phyloP scores from a whole-genome alignment of 92 coral and sea anemone genomes.

The Phenganax stokvisi region DNA sequence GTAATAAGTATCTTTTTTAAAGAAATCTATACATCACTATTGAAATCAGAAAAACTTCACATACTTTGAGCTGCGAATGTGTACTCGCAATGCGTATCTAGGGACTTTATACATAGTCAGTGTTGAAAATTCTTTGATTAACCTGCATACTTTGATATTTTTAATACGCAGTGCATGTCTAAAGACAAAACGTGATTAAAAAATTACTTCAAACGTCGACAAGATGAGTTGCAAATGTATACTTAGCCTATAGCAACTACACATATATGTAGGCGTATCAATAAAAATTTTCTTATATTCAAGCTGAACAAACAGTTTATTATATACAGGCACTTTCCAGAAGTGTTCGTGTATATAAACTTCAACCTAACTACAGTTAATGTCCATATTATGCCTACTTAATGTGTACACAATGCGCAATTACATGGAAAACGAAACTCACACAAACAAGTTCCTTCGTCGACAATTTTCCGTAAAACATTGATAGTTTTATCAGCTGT shows the following conservation, averaged over 20 bases:
- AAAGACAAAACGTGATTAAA: not conserved
- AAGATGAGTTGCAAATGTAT: not conserved
- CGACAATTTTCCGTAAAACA: not conserved
- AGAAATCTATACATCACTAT: too few relatives aligned
- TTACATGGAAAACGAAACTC: not conserved
- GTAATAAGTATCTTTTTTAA: too few relatives aligned
- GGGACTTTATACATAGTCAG: too few relatives aligned
- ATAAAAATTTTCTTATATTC: not conserved
- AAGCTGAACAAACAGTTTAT: constrained; percentile 23
- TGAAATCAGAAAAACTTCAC: too few relatives aligned
- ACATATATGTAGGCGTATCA: not conserved
- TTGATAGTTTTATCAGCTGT: constrained; percentile 11
- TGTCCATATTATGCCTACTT: not conserved
- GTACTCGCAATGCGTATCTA: too few relatives aligned
- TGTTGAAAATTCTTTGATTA: too few relatives aligned
- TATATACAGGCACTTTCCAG: not conserved
- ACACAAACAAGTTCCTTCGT: not conserved
- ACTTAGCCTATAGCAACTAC: not conserved
- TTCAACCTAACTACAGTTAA: not conserved
- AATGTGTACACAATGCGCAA: not conserved
- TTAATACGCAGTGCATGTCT: too few relatives aligned
- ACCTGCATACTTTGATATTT: too few relatives aligned
- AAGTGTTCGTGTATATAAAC: constrained; percentile 28
- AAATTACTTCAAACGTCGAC: not conserved
- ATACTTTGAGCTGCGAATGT: too few relatives aligned